Conservation (phyloP, 2,888 invertebrate species). For the Toxonevra muliebris region DNA sequence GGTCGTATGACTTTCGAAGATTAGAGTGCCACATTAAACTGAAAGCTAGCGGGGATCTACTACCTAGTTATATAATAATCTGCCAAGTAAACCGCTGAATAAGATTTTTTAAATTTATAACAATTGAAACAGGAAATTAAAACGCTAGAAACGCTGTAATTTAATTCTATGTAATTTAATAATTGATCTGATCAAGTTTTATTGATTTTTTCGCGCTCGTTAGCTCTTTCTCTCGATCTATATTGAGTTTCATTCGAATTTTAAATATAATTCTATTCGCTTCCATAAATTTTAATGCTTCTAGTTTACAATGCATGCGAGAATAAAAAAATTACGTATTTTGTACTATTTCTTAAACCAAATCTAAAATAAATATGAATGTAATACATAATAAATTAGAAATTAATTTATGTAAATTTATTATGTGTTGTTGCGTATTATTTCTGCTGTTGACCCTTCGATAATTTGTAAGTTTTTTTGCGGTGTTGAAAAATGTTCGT, state of each 20-base stretch:
- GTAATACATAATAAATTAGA: too few relatives aligned
- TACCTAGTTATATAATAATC: too few relatives aligned
- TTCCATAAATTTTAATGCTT: too few relatives aligned
- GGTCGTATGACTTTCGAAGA: slow-evolving; percentile 93
- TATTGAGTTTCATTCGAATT: slow-evolving; percentile 7
- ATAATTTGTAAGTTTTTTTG: background rate
- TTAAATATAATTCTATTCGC: background rate
- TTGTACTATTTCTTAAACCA: too few relatives aligned
- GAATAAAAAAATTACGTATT: too few relatives aligned
- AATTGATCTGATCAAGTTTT: slow-evolving; percentile 52
- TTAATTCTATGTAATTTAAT: too few relatives aligned
- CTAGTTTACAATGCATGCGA: too few relatives aligned
- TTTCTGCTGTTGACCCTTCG: background rate
- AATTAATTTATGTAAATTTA: background rate
- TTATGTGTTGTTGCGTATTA: background rate
- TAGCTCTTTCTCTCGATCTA: slow-evolving; percentile 6
- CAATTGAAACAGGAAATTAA: background rate
- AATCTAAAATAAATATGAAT: too few relatives aligned
- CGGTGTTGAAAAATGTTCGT: too few relatives aligned
- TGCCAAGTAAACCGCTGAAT: background rate
- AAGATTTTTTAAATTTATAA: slow-evolving; percentile 1
- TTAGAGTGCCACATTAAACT: slow-evolving; percentile 55
- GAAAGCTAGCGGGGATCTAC: too few relatives aligned
- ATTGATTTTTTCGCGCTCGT: slow-evolving; percentile 46
- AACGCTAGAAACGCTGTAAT: too few relatives aligned